Base-by-base conservation (phyloP, 2,888 invertebrate species). In the Rhopalosiphum nymphaeae region DNA sequence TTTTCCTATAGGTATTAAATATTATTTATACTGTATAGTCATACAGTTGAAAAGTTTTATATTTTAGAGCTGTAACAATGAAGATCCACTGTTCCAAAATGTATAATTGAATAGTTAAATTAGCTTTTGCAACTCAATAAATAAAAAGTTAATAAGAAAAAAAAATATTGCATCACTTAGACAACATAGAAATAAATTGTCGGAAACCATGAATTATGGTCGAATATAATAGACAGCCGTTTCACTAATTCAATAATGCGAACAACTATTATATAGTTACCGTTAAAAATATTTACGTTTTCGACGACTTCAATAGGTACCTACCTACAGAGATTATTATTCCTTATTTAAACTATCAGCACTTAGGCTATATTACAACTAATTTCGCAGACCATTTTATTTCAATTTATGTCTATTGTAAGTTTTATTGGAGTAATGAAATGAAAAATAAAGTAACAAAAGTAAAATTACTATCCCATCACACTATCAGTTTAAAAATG, bases 381-480 rank as follows among this genome's bases (percentile, higher is more conserved):
- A 78, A 78, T 78, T 36, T 78, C 9, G 78, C 78, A 78, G 36
- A 21, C 78, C 21, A 78, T 78, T 78, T 78, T 78, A 78, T 36
- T 78, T 78, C 78, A 78, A 78, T 78, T 78, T 36, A 78, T 36
- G 21, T 85, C 85, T 85, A 44, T 85, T n/a, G 87, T 49, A 87
- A 3, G 29, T 53, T 88, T 88, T 88, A 89, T 89, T 89, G 57
- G 26, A 57, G 57, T 57, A 44, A 89, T 89, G 36, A 78, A 67
- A 67, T 36, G 36, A 67, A 67, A 67, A 78, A 67, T 29, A 56
- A 89, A 42, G 7, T 16, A 36, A 89, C 89, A 57, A 57, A 57
- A 57, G 29, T 44, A 78, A 78, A 78, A 78, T 78, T 36, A 36
- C 36, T 36, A 36, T 21, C 5, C 36, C 49, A 88, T 36, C 49